phyloP scores from a whole-genome alignment of 2,797 vertebrate genomes.

The Molossus molossus region DNA sequence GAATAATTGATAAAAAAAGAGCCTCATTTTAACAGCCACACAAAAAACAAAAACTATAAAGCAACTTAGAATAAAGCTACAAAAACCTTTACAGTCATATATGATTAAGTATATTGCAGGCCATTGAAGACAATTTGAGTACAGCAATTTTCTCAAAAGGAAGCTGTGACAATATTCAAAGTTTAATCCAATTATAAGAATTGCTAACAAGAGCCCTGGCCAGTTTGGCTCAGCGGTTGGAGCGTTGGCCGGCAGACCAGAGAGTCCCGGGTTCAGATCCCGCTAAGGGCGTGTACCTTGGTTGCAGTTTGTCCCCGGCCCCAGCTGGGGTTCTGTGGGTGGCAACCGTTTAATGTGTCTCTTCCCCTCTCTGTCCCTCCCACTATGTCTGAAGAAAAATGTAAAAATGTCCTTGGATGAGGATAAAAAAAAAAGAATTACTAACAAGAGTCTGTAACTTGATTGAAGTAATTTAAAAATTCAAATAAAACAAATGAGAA shows the following conservation, averaged over 20 bases:
- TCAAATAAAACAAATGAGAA: neutral
- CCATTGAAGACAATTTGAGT: neutral
- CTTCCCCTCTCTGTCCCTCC: no score
- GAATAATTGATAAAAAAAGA: conserved; percentile 14
- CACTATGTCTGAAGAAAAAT: no score
- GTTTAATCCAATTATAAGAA: conserved; percentile 36
- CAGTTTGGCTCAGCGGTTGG: no score
- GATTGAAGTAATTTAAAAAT: conserved; percentile 27
- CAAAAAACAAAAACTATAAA: neutral
- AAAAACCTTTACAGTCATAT: neutral
- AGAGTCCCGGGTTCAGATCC: no score
- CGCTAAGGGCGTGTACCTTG: no score
- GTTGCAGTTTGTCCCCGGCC: no score
- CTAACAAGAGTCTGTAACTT: conserved; percentile 15
- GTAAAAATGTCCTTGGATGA: no score
- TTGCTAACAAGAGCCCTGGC: neutral
- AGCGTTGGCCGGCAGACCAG: no score
- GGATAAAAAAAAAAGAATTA: neutral
- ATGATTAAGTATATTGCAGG: neutral
- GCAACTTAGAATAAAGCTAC: conserved; percentile 34
- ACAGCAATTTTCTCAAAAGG: neutral
- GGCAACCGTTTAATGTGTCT: no score
- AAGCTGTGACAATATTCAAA: neutral
- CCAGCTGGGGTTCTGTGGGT: no score
- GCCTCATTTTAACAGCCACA: neutral